Percentiles rank a stretch among this genome's conserved stretches.
Evolutionary conservation across 2,888 invertebrate genomes (phyloP).

Genomic region (Luperina testacea): DNA sequence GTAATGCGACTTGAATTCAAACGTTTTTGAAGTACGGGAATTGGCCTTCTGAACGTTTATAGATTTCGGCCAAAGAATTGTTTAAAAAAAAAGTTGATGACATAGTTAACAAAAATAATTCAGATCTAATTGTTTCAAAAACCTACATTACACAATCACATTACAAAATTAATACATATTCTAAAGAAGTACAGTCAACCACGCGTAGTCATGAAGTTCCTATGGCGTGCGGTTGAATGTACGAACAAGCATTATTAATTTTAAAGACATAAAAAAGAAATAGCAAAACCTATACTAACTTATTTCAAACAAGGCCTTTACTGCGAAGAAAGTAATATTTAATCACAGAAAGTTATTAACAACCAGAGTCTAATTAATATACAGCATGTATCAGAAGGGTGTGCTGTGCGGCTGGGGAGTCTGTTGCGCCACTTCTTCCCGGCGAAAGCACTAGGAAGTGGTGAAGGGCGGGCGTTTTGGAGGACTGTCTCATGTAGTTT

Average conservation of each 20-base stretch:
- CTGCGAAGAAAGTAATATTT: background rate
- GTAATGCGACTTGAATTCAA: too few species aligned
- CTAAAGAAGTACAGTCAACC: background rate
- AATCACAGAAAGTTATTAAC: slow-evolving; percentile 16
- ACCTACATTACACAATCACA: background rate
- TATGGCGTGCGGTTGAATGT: background rate
- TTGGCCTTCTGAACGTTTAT: too few species aligned
- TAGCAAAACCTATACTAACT: slow-evolving; percentile 3
- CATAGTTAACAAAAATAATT: background rate
- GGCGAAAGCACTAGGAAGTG: too few species aligned
- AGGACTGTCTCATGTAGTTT: too few species aligned
- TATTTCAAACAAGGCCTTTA: slow-evolving; percentile 13
- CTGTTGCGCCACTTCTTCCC: too few species aligned
- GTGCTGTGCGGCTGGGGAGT: too few species aligned
- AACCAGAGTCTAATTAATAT: slow-evolving; percentile 11
- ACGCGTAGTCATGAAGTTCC: background rate
- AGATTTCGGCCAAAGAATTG: background rate
- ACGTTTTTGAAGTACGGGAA: too few species aligned
- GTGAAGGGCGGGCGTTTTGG: too few species aligned
- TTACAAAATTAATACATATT: background rate
- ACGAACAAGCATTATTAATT: background rate
- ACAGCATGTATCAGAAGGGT: background rate
- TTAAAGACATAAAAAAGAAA: background rate
- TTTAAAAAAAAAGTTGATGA: background rate
- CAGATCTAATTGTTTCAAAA: slow-evolving; percentile 29